Percentiles rank a stretch among this genome's conserved stretches.
phyloP scores from a whole-genome alignment of 2,888 invertebrate species.

The Branchinecta sandiegonensis region DNA sequence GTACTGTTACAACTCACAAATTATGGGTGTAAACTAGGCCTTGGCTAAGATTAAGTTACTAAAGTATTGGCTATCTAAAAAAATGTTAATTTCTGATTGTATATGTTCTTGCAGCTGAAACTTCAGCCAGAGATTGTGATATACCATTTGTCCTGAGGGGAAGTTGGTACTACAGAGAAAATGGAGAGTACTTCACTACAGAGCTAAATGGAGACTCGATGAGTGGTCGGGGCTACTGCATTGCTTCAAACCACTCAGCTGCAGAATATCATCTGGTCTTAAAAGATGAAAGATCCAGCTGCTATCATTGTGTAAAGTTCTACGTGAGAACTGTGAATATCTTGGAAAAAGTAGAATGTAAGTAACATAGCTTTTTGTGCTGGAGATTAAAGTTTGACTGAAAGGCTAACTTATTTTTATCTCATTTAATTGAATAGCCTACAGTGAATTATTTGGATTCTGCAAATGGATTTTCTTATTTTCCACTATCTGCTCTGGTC shows the following conservation, averaged over 20 bases:
- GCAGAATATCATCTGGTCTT: slow-evolving; percentile 77
- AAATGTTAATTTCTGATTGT: background rate
- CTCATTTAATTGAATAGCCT: too few relatives aligned
- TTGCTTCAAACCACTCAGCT: slow-evolving; percentile 55
- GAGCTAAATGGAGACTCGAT: slow-evolving; percentile 65
- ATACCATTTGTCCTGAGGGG: slow-evolving; percentile 67
- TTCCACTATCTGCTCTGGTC: too few relatives aligned
- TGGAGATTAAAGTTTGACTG: too few relatives aligned
- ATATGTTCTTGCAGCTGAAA: background rate
- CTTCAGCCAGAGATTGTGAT: slow-evolving; percentile 39
- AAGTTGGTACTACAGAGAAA: slow-evolving; percentile 83
- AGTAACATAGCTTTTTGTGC: slow-evolving; percentile 31
- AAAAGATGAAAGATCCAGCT: slow-evolving; percentile 41
- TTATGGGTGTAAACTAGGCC: too few relatives aligned
- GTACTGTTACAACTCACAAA: too few relatives aligned
- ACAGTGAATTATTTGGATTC: too few relatives aligned
- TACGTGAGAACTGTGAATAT: slow-evolving; percentile 74
- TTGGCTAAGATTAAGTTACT: too few relatives aligned
- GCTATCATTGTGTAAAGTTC: slow-evolving; percentile 71
- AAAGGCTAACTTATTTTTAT: too few relatives aligned
- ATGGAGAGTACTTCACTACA: slow-evolving; percentile 63
- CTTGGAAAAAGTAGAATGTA: slow-evolving; percentile 72
- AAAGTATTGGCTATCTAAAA: too few relatives aligned
- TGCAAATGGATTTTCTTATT: too few relatives aligned
- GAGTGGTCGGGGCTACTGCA: slow-evolving; percentile 54